Evolutionary conservation across 2,797 vertebrate species (phyloP).

Genomic region (Tolypeutes matacus): DNA sequence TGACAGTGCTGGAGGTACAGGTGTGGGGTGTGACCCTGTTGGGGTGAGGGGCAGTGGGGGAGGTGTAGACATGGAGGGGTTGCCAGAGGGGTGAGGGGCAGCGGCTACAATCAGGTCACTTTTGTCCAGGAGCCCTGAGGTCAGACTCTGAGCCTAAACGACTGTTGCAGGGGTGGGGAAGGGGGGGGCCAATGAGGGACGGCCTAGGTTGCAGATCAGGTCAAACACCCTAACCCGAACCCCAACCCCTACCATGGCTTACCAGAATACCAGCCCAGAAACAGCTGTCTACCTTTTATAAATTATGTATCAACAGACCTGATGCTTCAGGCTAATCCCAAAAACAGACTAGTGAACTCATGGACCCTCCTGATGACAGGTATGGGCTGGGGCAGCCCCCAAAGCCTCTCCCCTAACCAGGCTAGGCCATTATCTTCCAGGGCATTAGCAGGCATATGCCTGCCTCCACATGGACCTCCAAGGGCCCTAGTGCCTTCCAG

Average conservation of each 20-base stretch:
- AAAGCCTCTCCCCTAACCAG: not conserved
- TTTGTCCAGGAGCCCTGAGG: not conserved
- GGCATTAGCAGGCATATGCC: not conserved
- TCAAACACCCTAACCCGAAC: not conserved
- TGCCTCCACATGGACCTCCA: too few species aligned
- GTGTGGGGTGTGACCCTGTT: not conserved
- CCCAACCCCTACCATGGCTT: not conserved
- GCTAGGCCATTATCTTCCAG: not conserved
- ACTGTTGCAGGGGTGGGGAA: fast-evolving
- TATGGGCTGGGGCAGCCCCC: not conserved
- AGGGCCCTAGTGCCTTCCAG: not conserved
- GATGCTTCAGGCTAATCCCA: not conserved
- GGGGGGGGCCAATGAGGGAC: too few species aligned
- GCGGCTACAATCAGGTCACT: not conserved
- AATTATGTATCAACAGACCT: not conserved
- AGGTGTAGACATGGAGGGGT: not conserved
- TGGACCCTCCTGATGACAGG: not conserved
- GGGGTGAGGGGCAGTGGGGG: not conserved
- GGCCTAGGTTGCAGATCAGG: not conserved
- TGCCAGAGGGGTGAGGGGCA: not conserved
- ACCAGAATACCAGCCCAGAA: not conserved
- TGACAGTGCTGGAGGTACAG: not conserved
- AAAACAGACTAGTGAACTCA: not conserved
- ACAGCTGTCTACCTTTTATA: not conserved
- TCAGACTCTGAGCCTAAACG: not conserved